phyloP scores from a whole-genome alignment of 2,888 invertebrate genomes.

The Syrphus vitripennis region DNA sequence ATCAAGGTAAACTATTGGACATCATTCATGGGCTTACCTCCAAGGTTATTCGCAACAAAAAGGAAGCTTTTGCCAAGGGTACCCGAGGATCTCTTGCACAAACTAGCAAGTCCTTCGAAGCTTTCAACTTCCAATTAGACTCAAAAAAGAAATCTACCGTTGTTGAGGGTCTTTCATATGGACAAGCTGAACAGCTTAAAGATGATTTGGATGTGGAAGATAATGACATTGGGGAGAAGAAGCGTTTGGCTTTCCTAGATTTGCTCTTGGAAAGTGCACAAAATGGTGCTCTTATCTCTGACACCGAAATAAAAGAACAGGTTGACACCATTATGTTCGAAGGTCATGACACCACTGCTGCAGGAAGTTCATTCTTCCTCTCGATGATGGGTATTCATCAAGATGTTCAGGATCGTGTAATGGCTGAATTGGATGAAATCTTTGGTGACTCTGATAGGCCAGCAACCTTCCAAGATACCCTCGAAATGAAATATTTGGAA shows the following conservation, averaged over 20 bases:
- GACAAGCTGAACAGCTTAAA: slow-evolving; percentile 87
- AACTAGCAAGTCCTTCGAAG: slow-evolving; percentile 26
- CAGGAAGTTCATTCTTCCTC: slow-evolving; percentile 91
- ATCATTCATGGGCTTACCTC: slow-evolving; percentile 91
- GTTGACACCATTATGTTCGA: slow-evolving; percentile 94
- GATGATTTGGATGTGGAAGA: slow-evolving; percentile 92
- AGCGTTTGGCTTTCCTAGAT: slow-evolving; percentile 93
- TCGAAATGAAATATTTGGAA: slow-evolving; percentile 93
- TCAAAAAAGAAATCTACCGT: slow-evolving; percentile 75
- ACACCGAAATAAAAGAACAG: slow-evolving; percentile 91
- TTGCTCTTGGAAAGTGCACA: slow-evolving; percentile 90
- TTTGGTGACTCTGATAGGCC: slow-evolving; percentile 89
- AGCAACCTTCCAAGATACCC: slow-evolving; percentile 90
- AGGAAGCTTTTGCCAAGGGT: slow-evolving; percentile 87
- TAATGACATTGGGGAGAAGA: slow-evolving; percentile 90
- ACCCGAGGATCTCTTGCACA: slow-evolving; percentile 82
- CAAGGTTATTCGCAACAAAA: slow-evolving; percentile 89
- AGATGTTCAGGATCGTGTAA: slow-evolving; percentile 87
- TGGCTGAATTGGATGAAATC: slow-evolving; percentile 88
- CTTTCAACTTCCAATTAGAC: slow-evolving; percentile 72
- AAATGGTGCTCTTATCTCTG: slow-evolving; percentile 87
- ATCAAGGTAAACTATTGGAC: slow-evolving; percentile 88
- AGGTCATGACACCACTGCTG: slow-evolving; percentile 92
- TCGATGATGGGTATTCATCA: slow-evolving; percentile 89
- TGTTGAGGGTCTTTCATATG: slow-evolving; percentile 87